Base-by-base conservation (phyloP, 23 tunicate genomes). In the Diplosoma virens region DNA sequence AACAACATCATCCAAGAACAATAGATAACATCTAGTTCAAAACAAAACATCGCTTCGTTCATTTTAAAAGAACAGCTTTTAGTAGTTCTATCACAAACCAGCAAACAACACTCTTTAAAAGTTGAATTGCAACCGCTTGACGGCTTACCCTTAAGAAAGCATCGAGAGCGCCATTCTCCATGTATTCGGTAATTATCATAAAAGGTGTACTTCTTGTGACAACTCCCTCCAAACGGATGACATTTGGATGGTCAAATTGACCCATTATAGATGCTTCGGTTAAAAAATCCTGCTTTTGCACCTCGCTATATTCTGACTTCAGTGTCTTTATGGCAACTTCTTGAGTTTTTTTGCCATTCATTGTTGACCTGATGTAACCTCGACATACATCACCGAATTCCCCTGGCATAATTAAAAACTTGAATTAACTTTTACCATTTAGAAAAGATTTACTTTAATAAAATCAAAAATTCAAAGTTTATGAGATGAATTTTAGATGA, bases 151-250 rank as follows among this genome's bases (percentile, higher is more conserved):
- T 80, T 11, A 95, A 33, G 46, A 89, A 95, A 3, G 66, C 41
- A 71, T 95, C 99, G 58, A 95, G 37, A 0, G 96, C 84, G 25
- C 99, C 96, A 36, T 95, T 95, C 47, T 95, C 96, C 99, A 95
- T 95, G 34, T 30, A 95, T 50, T 95, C 99, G 6, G 96, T 95
- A 34, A 95, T 76, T 33, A 95, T 95, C 99, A 95, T 95, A 11
- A 83, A 59, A 25, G 99, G 99, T 3, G 81, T 83, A 72, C 83
- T 80, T 48, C 71, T 89, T 2, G 99, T 95, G 71, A 95, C 99
- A 18, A 95, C 99, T 24, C 99, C 99, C 64, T 95, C 95, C 59
- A 95, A 66, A 50, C 93, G 76, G 37, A 95, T 95, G 31, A 89
- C 88, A 46, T 95, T 95, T 1, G 95, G 97, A 59, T 95, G 93